These are phyloP conservation scores for Catonia carolina DNA, from an alignment of 2,888 invertebrate genomes.

Conservation along the genomic window DNA sequence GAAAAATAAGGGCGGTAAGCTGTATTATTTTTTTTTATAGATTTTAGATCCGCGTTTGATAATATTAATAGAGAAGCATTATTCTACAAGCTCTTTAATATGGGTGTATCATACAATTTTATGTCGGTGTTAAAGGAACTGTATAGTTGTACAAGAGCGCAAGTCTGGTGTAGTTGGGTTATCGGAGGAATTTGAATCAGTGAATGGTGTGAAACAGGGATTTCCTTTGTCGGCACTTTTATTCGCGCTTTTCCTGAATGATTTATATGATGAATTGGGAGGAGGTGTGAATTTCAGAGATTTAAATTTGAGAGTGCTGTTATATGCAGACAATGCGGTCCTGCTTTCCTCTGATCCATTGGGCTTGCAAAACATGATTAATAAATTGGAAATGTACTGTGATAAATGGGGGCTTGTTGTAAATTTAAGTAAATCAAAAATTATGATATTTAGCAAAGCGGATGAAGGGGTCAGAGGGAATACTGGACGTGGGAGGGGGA, in stretches of 20 bases:
- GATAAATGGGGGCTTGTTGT: background rate
- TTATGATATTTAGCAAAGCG: too few species aligned
- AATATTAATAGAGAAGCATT: background rate
- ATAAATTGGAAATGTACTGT: background rate
- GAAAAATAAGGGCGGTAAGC: too few species aligned
- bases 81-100: background rate
- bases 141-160: background rate
- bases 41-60: background rate
- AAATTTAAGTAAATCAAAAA: background rate
- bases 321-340: background rate
- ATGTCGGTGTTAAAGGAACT: background rate
- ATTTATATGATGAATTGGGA: background rate
- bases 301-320: background rate
- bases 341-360: background rate
- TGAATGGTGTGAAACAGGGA: background rate
- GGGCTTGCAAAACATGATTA: background rate
- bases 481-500: too few species aligned
- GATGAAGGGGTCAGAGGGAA: too few species aligned
- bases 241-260: background rate
- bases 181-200: background rate
- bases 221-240: background rate
- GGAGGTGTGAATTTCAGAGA: background rate
- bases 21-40: too few species aligned
- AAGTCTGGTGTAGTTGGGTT: background rate
- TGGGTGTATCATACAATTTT: background rate